Evolutionary conservation across 1,140 invertebrate species (phyloP).

Genomic region (Pemphigus obesinymphae): DNA sequence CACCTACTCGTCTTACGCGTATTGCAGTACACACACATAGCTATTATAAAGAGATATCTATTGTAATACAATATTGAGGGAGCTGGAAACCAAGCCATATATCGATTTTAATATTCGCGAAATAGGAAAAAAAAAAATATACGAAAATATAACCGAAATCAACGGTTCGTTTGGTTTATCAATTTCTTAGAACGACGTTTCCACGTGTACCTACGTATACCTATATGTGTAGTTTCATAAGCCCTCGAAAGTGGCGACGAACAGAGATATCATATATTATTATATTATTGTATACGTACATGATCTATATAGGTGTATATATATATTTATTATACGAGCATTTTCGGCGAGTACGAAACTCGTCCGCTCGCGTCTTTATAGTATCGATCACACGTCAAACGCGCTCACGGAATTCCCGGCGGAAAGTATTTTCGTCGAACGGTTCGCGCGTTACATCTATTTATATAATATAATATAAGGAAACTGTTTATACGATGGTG

Average conservation of each 20-base stretch:
- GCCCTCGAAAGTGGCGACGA: background rate
- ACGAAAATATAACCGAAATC: background rate
- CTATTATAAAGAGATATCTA: background rate
- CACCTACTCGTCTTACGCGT: background rate
- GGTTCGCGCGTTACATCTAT: no score
- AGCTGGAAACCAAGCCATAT: background rate
- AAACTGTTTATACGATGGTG: no score
- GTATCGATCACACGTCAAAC: background rate
- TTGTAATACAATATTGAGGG: background rate
- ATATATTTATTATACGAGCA: background rate
- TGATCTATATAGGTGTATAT: background rate
- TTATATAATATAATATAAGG: no score
- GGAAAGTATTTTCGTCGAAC: background rate
- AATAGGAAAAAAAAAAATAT: no score
- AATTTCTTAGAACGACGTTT: no score
- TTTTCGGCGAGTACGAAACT: no score
- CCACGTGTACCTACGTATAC: background rate
- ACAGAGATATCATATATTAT: background rate
- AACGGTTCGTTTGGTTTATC: background rate
- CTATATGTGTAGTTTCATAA: background rate
- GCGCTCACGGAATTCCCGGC: background rate
- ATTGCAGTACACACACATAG: no score
- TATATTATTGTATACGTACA: background rate
- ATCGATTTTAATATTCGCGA: background rate
- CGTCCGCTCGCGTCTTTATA: no score